Percentiles rank a stretch among this genome's conserved stretches.
phyloP scores from a whole-genome alignment of 1,140 invertebrate species.

The Formica exsecta region DNA sequence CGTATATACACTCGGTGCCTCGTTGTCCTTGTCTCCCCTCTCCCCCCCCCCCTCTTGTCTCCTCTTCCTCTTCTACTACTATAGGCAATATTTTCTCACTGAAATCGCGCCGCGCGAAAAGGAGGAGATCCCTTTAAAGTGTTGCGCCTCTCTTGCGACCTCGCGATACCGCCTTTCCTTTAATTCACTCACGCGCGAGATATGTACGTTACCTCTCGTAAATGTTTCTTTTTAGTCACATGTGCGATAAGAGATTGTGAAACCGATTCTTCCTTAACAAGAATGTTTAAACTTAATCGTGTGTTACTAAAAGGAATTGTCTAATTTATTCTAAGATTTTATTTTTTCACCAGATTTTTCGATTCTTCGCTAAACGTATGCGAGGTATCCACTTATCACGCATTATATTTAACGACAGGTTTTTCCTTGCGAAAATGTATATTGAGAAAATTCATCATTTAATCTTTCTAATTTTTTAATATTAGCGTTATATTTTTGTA shows the following conservation, averaged over 20 bases:
- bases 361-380: neutral
- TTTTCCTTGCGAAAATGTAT: too few species aligned
- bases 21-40: neutral
- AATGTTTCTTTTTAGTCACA: neutral
- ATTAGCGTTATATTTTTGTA: too few species aligned
- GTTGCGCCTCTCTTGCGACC: constrained; percentile 26
- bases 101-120: constrained; percentile 17
- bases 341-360: neutral
- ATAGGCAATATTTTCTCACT: constrained; percentile 62
- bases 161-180: constrained; percentile 40
- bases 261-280: neutral
- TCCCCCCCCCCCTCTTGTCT: neutral
- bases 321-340: neutral
- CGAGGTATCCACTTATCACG: too few species aligned
- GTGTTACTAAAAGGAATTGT: neutral
- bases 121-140: constrained; percentile 34
- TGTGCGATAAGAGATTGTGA: neutral
- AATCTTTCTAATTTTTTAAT: too few species aligned
- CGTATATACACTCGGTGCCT: constrained; percentile 31
- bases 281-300: neutral
- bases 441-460: too few species aligned
- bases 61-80: too few species aligned
- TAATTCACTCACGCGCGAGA: constrained; percentile 24
- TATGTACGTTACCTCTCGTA: neutral
- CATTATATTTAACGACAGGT: too few species aligned